A percentile compares a stretch with the other conserved stretches of the same genome.
These are phyloP conservation scores for Rhynchonycteris naso DNA, from an alignment of 2,797 vertebrate species.

Conservation along the genomic window DNA sequence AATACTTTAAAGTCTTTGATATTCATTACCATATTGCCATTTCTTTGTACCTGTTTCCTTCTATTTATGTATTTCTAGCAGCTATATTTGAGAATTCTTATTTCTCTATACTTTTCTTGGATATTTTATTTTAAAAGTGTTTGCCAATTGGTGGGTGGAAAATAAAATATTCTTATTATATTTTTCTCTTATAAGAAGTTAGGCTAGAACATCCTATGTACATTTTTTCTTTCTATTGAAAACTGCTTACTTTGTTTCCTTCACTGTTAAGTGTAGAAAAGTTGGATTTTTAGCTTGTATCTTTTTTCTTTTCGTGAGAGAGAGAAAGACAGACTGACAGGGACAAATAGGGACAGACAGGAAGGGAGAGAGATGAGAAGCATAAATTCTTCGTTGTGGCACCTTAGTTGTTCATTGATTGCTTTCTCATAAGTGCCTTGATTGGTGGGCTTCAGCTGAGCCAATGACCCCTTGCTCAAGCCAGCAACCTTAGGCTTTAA, in stretches of 20 bases:
- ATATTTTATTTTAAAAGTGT: constrained; percentile 10
- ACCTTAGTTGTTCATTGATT: too few relatives aligned
- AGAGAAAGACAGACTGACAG: too few relatives aligned
- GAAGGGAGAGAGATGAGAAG: too few relatives aligned
- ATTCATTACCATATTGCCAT: background rate
- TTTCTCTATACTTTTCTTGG: background rate
- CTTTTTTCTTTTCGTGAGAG: background rate
- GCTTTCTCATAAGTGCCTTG: too few relatives aligned
- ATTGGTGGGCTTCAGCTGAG: too few relatives aligned
- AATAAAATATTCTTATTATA: background rate
- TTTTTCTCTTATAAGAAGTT: background rate
- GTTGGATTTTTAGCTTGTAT: background rate
- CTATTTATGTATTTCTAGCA: background rate
- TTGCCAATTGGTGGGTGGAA: background rate
- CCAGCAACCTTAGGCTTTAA: too few relatives aligned
- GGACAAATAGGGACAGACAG: too few relatives aligned
- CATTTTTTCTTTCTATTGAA: background rate
- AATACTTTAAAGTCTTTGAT: background rate
- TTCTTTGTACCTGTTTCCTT: background rate
- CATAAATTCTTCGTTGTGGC: too few relatives aligned
- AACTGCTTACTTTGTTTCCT: background rate
- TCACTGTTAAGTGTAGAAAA: background rate
- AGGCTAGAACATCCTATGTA: background rate
- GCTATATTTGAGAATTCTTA: background rate
- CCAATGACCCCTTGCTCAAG: too few relatives aligned